Evolutionary conservation across 1,140 invertebrate species (phyloP).

Genomic region (Rhopalosiphum maidis): DNA sequence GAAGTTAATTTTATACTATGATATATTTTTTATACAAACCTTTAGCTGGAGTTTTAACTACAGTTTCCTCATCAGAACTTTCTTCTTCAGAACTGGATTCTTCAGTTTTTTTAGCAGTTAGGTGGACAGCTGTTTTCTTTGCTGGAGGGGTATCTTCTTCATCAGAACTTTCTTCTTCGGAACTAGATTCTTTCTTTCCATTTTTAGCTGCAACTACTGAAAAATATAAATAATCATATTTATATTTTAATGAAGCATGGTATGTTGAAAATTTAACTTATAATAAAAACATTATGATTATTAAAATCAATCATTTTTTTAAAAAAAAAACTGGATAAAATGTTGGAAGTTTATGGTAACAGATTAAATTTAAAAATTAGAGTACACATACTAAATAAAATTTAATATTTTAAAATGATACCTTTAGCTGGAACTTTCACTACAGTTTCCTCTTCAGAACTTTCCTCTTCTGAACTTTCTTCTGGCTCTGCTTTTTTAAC

Average conservation of each 20-base stretch:
- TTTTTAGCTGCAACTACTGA: background rate
- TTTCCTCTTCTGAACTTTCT: background rate
- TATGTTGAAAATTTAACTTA: no score
- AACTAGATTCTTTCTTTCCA: constrained; percentile 1
- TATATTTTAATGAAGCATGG: no score
- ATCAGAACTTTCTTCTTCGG: background rate
- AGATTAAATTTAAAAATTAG: no score
- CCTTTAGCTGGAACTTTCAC: background rate
- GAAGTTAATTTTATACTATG: background rate
- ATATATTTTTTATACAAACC: background rate
- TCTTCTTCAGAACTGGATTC: constrained; percentile 42
- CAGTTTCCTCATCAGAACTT: constrained; percentile 14
- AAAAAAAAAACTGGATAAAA: background rate
- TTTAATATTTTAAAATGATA: background rate
- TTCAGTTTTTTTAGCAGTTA: background rate
- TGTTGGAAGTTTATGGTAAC: no score
- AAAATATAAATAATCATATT: background rate
- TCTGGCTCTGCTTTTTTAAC: background rate
- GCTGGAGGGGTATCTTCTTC: background rate
- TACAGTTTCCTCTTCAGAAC: background rate
- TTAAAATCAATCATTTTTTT: background rate
- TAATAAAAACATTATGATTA: no score
- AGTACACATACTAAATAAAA: background rate
- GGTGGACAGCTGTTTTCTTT: background rate
- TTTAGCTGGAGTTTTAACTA: constrained; percentile 1